Evolutionary conservation across 2,113 vertebrate species (phyloP).

Genomic region (Ptilorrhoa leucosticta): DNA sequence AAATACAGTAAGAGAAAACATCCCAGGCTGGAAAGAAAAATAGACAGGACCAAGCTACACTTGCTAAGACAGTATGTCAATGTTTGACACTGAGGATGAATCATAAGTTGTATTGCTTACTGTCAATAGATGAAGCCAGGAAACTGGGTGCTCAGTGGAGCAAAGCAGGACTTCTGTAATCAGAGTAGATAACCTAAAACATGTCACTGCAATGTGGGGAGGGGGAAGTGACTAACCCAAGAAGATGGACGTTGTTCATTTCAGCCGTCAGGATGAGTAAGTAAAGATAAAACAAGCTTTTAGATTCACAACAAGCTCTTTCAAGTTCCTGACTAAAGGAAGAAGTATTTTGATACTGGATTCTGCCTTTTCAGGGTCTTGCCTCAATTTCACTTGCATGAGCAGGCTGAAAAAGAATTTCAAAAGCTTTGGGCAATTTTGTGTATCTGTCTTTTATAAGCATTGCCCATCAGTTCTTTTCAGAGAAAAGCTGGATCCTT

Average conservation of each 20-base stretch:
- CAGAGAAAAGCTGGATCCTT: not conserved
- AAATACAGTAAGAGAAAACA: not conserved
- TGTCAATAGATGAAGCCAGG: not conserved
- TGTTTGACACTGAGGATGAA: not conserved
- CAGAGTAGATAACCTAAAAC: not conserved
- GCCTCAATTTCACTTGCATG: not conserved
- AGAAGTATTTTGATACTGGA: not conserved
- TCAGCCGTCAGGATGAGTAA: not conserved
- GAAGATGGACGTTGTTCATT: not conserved
- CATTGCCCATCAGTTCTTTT: not conserved
- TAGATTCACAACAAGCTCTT: not conserved
- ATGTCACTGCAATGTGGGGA: not conserved
- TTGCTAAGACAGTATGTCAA: not conserved
- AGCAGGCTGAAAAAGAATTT: not conserved
- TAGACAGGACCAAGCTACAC: not conserved
- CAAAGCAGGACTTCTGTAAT: not conserved
- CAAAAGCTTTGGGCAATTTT: not conserved
- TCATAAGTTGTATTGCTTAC: not conserved
- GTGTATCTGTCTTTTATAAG: not conserved
- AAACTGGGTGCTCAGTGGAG: not conserved
- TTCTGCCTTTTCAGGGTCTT: not conserved
- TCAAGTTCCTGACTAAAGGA: not conserved
- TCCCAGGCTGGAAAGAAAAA: not conserved
- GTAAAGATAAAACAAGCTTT: not conserved
- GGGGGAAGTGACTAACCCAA: not conserved